A percentile compares a stretch with the other conserved stretches of the same genome.
phyloP scores from a whole-genome alignment of 1,140 invertebrate species.

The Macrocentrus cingulum region DNA sequence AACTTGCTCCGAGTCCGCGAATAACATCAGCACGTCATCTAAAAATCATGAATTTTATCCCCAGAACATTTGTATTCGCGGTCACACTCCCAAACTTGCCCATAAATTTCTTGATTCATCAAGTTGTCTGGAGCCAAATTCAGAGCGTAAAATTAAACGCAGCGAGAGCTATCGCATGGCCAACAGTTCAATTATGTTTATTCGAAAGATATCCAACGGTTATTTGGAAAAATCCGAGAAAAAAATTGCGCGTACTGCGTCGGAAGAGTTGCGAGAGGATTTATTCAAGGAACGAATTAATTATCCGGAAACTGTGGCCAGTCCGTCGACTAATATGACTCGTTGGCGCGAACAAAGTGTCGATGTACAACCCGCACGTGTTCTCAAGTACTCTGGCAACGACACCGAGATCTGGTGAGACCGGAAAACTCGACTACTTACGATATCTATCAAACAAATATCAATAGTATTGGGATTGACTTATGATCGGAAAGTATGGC shows the following conservation, averaged over 20 bases:
- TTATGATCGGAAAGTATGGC: no score
- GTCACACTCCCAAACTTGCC: constrained; percentile 48
- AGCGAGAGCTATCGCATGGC: constrained; percentile 86
- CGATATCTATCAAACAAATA: no score
- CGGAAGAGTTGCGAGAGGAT: constrained; percentile 61
- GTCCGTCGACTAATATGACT: constrained; percentile 46
- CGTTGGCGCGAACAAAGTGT: constrained; percentile 39
- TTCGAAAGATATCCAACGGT: constrained; percentile 47
- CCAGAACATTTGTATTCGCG: constrained; percentile 34
- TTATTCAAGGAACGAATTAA: constrained; percentile 69
- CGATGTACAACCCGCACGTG: constrained; percentile 52
- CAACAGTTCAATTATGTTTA: constrained; percentile 69
- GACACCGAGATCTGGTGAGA: constrained; percentile 77
- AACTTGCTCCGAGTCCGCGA: no score
- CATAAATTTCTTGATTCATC: constrained; percentile 44
- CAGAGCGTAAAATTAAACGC: constrained; percentile 67
- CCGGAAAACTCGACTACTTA: no score
- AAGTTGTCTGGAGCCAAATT: constrained; percentile 21
- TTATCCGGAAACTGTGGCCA: constrained; percentile 67
- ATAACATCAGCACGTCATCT: no score
- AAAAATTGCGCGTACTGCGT: constrained; percentile 55
- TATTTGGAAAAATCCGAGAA: constrained; percentile 38
- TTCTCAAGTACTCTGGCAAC: constrained; percentile 61
- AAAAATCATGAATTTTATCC: constrained; percentile 35
- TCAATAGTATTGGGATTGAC: no score